Base-by-base conservation (phyloP, 2,797 vertebrate genomes). In the Helarctos malayanus region DNA sequence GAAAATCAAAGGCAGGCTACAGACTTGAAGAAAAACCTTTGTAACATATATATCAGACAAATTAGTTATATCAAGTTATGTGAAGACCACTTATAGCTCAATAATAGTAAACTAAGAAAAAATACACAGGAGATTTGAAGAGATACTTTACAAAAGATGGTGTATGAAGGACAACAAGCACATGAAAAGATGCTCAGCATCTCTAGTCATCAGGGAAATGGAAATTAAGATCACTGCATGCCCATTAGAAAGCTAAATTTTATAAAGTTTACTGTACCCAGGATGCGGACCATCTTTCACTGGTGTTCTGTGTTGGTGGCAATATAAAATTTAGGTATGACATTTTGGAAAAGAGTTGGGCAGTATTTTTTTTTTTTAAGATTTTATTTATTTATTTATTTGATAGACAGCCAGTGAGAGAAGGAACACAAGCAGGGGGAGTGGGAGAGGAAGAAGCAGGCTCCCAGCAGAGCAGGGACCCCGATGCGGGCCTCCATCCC, bases 21-120 rank as follows among this genome's bases (percentile, higher is more conserved):
- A 83, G 57, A 82, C 78, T 65, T 83, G 68, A 82, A 82, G n/a
- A n/a, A 82, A 69, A 94, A 84, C 49, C 38, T 38, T 92, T 83
- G 16, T 11, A 83, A 49, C n/a, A 73, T 54, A 49, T 47, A 29
- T 61, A 49, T 75, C 32, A 49, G 65, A 94, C 14, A 82, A 56
- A 83, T 47, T 45, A 54, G 16, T 75, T 65, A 54, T 14, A 61
- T 76, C 35, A 78, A 11, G 41, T 45, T 86, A 47, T 68, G 47
- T 65, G n/a, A 63, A 63, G 29, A 89, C 45, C 49, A 83, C 23
- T 56, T 56, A 69, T 23, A 81, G 54, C 10, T 82, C 76, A 81
- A 16, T 63, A 86, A 18, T 47, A 95, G 71, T 38, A 85, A 49
- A 75, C 65, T 75, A 93, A 81, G 27, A 71, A 63, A 63, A n/a